A percentile compares a stretch with the other conserved stretches of the same genome.
phyloP scores from a whole-genome alignment of 2,888 invertebrate species.

The Lamellibrachia satsuma region DNA sequence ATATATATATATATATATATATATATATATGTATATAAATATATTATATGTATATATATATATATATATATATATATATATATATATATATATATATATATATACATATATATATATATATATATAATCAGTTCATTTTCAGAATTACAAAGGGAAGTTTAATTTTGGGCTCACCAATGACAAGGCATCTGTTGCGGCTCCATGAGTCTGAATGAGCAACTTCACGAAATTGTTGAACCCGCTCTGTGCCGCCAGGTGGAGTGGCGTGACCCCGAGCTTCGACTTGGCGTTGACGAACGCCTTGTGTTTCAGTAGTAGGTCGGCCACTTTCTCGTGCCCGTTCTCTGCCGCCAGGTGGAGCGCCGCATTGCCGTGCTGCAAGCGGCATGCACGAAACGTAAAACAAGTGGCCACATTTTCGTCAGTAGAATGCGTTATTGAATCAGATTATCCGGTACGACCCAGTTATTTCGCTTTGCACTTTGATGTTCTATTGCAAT shows the following conservation, averaged over 20 bases:
- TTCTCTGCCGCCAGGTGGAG: conserved; percentile 90
- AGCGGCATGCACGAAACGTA: conserved; percentile 28
- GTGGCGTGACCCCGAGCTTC: conserved; percentile 94
- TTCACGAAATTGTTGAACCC: conserved; percentile 90
- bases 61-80: no score
- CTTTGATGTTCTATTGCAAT: no score
- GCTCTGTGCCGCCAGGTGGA: conserved; percentile 96
- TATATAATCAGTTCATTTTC: no score
- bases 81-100: no score
- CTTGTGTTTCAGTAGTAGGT: conserved; percentile 85
- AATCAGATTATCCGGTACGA: no score
- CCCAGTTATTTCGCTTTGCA: no score
- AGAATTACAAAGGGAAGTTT: neutral
- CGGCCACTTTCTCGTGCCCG: conserved; percentile 79
- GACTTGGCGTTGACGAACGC: conserved; percentile 99
- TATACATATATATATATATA: no score
- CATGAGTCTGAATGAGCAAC: conserved; percentile 92
- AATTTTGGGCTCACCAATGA: conserved; percentile 73
- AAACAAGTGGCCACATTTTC: neutral
- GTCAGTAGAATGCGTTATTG: no score
- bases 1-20: no score
- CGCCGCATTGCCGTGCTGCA: conserved; percentile 78
- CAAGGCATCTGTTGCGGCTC: conserved; percentile 93
- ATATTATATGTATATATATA: no score
- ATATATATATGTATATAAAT: no score